Conservation (phyloP, 2,113 vertebrate species). For the Candoia aspera region DNA sequence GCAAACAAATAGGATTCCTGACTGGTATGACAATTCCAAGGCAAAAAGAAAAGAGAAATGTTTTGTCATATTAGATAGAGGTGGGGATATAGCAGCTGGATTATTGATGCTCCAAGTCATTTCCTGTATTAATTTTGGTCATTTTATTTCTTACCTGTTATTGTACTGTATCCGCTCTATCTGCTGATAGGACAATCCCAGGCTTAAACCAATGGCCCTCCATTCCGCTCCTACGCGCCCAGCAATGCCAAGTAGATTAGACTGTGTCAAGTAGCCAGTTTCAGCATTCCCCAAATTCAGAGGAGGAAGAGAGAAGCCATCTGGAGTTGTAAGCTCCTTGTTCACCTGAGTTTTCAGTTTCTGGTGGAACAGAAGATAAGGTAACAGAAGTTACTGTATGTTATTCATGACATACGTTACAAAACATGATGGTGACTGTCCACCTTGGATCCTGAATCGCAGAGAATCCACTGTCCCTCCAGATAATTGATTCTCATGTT, state of each 20-base stretch:
- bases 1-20: neutral
- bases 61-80: neutral
- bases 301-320: constrained; percentile 71
- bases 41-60: neutral
- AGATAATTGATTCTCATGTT: neutral
- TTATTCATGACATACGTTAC: neutral
- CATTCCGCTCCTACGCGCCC: constrained; percentile 87
- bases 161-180: constrained; percentile 84
- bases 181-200: constrained; percentile 84
- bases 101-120: neutral
- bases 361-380: constrained; percentile 54
- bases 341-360: constrained; percentile 54
- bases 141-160: constrained; percentile 75
- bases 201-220: constrained; percentile 85
- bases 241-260: constrained; percentile 89
- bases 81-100: neutral
- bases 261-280: constrained; percentile 91
- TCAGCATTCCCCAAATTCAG: constrained; percentile 91
- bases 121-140: neutral
- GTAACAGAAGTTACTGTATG: neutral
- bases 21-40: neutral
- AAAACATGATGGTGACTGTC: neutral
- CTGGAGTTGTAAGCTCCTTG: neutral
- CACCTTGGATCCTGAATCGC: neutral
- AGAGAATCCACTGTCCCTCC: neutral